Percentiles rank a stretch among this genome's conserved stretches.
phyloP scores from a whole-genome alignment of 2,113 vertebrate genomes.

The Genyomyrus donnyi region DNA sequence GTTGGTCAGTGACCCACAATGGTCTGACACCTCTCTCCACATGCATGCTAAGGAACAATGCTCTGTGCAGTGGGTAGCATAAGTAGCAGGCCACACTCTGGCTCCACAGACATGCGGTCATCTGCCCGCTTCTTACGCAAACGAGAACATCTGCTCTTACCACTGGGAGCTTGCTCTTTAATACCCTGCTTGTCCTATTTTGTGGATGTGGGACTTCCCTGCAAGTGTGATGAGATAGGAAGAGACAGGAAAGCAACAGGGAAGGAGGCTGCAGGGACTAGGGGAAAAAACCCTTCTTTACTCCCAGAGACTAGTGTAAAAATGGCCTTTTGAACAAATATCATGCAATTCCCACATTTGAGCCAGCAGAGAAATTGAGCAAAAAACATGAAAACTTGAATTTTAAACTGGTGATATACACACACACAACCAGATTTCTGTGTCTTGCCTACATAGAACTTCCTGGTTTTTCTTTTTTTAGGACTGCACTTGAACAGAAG shows the following conservation, averaged over 20 bases:
- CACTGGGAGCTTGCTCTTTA: not conserved
- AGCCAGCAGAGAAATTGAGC: not conserved
- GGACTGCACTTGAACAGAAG: not conserved
- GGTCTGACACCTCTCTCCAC: not conserved
- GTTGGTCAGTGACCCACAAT: not conserved
- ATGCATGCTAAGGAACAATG: not conserved
- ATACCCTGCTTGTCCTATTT: not conserved
- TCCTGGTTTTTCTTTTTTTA: not conserved
- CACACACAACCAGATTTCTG: not conserved
- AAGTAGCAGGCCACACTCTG: not conserved
- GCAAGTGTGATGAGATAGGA: not conserved
- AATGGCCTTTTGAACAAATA: not conserved
- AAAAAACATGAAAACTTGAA: not conserved
- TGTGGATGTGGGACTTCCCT: not conserved
- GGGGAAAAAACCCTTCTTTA: not conserved
- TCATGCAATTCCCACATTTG: constrained; percentile 8
- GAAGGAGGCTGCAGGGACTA: not conserved
- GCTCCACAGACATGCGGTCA: not conserved
- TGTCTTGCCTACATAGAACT: not conserved
- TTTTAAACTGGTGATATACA: not conserved
- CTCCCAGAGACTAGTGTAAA: not conserved
- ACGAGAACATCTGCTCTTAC: constrained; percentile 12
- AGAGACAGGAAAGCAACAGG: not conserved
- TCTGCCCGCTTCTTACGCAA: not conserved
- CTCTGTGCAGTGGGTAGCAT: not conserved